These are phyloP conservation scores for Papio anubis DNA, from an alignment of 2,113 vertebrate species.

Conservation along the genomic window DNA sequence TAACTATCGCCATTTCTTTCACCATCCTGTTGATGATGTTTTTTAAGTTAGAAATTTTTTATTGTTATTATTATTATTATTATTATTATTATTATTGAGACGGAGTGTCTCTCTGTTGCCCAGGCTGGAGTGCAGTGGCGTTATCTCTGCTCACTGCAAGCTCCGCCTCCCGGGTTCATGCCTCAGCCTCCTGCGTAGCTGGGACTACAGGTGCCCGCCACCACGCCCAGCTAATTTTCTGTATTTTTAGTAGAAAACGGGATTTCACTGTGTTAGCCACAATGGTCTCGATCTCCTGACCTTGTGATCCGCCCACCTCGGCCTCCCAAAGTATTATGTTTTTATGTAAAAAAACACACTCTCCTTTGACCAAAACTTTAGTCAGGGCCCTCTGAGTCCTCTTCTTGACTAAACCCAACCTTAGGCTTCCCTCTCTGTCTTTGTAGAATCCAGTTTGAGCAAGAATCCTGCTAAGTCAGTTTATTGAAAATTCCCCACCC, in stretches of 20 bases:
- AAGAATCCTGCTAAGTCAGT: not conserved
- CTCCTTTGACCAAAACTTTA: not conserved
- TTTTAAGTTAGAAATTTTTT: not conserved
- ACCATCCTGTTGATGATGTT: not conserved
- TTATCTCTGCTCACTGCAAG: no score
- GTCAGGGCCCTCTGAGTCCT: not conserved
- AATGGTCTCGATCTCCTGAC: no score
- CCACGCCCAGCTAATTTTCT: no score
- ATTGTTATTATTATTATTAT: no score
- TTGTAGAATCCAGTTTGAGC: not conserved
- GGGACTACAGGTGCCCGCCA: no score
- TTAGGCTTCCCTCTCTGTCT: not conserved
- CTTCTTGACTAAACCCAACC: not conserved
- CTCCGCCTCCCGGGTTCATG: no score
- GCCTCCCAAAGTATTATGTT: not conserved
- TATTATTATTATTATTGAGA: no score
- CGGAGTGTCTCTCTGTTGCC: fast-evolving
- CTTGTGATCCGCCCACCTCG: no score
- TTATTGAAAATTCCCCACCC: not conserved
- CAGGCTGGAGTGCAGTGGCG: no score
- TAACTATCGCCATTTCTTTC: not conserved
- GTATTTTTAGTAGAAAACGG: no score
- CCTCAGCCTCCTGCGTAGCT: no score
- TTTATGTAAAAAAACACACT: not conserved
- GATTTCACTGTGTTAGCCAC: no score